Evolutionary conservation across 1,140 invertebrate species (phyloP), one percentile per base, ranked within the genome.

Genomic region (Drosophila nikananu): DNA sequence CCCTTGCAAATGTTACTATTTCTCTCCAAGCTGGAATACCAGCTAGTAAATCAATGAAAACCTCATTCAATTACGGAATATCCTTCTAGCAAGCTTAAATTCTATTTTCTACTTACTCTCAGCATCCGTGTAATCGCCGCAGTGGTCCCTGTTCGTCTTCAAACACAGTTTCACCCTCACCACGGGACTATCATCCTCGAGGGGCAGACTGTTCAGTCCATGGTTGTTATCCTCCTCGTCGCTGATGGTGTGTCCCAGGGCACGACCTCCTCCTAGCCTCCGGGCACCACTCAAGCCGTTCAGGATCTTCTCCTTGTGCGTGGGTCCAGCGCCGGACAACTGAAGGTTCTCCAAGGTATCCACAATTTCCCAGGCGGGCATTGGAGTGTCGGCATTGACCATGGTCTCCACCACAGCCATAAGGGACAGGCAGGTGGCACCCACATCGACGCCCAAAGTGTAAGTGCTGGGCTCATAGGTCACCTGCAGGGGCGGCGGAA

Each of bases 81-180:
- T 19, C 3, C 46, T 27, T 49, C 3, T 8, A 49, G 21, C 2
- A 2, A 21, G 1, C 0, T 17, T 17, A 23, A n/a, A 17, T 15
- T 8, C 13, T 19, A 25, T 25, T 35, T 27, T 25, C 7, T 74
- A 95, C 96, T 97, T 93, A 97, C 96, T 95, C 82, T 97, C 96
- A 30, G 97, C 97, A 90, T 96, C 95, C 4, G 95, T 95, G 92
- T 96, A 97, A 35, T 97, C 96, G 35, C 97, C 97, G 91, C 97
- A 98, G 71, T 96, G 96, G 30, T 97, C 96, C 30, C 95, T 94
- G 90, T 97, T 96, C 9, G 95, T 95, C 77, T 95, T 94, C 39
- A 98, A 93, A 77, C 97, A 98, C 2, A 98, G 93, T 78, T 96
- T 96, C 2, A 97, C 95, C 27, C 97, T 93, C 19, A 98, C 95